These are phyloP conservation scores for Pheucticus melanocephalus DNA, from an alignment of 2,113 vertebrate species.

Conservation along the genomic window DNA sequence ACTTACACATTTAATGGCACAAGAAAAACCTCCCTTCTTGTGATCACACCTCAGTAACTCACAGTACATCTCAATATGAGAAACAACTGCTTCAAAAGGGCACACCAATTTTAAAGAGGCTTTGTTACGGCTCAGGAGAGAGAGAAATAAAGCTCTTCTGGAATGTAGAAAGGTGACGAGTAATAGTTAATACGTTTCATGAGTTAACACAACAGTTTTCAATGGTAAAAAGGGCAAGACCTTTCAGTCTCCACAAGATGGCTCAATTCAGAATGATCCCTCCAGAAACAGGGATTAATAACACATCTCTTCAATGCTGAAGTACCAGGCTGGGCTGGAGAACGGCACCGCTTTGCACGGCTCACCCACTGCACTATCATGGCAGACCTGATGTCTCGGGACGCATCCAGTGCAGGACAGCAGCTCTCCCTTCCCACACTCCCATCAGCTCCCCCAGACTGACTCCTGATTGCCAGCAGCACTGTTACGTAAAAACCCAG, in stretches of 20 bases:
- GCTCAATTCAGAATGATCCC: conserved; percentile 75
- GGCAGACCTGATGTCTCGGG: conserved; percentile 48
- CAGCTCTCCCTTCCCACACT: conserved; percentile 9
- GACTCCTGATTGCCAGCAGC: conserved; percentile 62
- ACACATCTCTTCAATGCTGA: conserved; percentile 34
- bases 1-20: conserved; percentile 69
- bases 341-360: background rate
- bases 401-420: conserved; percentile 66
- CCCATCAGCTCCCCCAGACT: conserved; percentile 46
- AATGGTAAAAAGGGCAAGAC: conserved; percentile 70
- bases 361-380: conserved; percentile 61
- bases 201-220: conserved; percentile 73
- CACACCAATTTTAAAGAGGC: conserved; percentile 66
- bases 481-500: conserved; percentile 44
- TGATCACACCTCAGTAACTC: conserved; percentile 60
- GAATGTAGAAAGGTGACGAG: conserved; percentile 77
- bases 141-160: conserved; percentile 73
- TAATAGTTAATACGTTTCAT: conserved; percentile 59
- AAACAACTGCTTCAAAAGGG: conserved; percentile 74
- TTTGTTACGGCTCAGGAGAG: conserved; percentile 69
- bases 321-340: conserved; percentile 52
- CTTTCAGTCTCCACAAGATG: conserved; percentile 71
- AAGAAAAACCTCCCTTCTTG: conserved; percentile 72
- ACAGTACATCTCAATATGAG: conserved; percentile 82
- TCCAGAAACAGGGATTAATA: conserved; percentile 64